Conservation (phyloP, 2,797 vertebrate species). For the Sparidentex hasta region DNA sequence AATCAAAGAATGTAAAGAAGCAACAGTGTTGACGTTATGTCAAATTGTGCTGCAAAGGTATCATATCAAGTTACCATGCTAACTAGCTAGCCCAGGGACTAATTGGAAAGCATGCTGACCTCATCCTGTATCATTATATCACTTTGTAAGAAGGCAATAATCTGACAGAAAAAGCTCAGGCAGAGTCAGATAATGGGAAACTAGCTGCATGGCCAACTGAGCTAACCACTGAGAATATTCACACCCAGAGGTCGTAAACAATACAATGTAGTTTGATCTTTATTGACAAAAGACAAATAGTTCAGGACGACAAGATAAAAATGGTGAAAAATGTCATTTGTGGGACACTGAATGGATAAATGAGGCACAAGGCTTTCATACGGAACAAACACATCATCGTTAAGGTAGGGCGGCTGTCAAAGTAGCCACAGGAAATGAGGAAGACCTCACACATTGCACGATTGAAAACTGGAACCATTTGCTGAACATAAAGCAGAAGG, state of each 20-base stretch:
- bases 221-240: neutral
- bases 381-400: conserved; percentile 32
- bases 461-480: conserved; percentile 11
- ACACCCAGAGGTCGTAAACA: neutral
- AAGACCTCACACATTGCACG: conserved; percentile 24
- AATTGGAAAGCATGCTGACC: too few species aligned
- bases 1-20: too few species aligned
- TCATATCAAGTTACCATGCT: too few species aligned
- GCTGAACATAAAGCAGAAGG: neutral
- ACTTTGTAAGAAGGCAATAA: too few species aligned
- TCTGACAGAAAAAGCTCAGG: too few species aligned
- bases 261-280: conserved; percentile 24
- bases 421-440: conserved; percentile 26
- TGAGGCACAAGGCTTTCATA: conserved; percentile 40
- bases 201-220: too few species aligned
- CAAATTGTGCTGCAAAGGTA: too few species aligned
- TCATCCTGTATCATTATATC: too few species aligned
- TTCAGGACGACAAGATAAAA: conserved; percentile 11
- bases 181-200: too few species aligned
- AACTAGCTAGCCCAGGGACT: too few species aligned
- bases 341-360: conserved; percentile 21
- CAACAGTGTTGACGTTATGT: too few species aligned
- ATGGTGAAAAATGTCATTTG: conserved; percentile 11
- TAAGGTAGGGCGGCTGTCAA: conserved; percentile 27
- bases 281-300: conserved; percentile 24